Evolutionary conservation across 1,140 invertebrate species (phyloP), one percentile per base, ranked within the genome.

Genomic region (Zaprionus africanus): DNA sequence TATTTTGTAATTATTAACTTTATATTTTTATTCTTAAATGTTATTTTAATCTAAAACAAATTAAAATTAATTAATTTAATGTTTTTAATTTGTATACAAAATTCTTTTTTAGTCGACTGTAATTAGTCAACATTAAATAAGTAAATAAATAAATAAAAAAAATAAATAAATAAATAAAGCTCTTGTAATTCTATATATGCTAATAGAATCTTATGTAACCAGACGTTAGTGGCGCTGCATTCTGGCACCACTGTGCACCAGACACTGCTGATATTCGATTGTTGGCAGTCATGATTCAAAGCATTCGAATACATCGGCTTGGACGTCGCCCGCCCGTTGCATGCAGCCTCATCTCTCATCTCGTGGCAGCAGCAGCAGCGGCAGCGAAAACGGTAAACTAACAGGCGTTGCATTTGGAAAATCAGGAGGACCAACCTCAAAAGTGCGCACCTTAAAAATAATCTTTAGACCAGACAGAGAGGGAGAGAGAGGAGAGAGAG

Each of bases 361-460:
- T 73, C 68, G 31, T 62, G 13, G 49, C 49, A 31, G 7, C 28
- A 28, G 43, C 60, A 38, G 64, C 57, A 59, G 49, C 22, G 3
- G 17, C 58, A 49, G 66, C 78, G 70, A 87, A 88, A 88, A 88
- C 84, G 84, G 84, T 88, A 88, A 88, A 88, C 84, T 73, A 88
- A 88, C 85, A 88, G 84, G 84, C 84, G 85, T 88, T 88, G 84
- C 84, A 84, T 88, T 88, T 88, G 85, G 84, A 87, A 88, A 88
- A 84, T 81, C 84, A 90, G 85, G 78, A 88, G 84, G 85, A 84
- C 81, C 85, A 88, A 88, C 84, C 84, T 90, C 84, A 88, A 88
- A 88, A 88, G 85, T 88, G 84, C 84, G 84, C 84, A 88, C 84
- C 84, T 88, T 88, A 88, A 88, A 88, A 88, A 88, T 88, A 90